phyloP scores from a whole-genome alignment of 2,113 vertebrate species.

The Pelmatolapia mariae region DNA sequence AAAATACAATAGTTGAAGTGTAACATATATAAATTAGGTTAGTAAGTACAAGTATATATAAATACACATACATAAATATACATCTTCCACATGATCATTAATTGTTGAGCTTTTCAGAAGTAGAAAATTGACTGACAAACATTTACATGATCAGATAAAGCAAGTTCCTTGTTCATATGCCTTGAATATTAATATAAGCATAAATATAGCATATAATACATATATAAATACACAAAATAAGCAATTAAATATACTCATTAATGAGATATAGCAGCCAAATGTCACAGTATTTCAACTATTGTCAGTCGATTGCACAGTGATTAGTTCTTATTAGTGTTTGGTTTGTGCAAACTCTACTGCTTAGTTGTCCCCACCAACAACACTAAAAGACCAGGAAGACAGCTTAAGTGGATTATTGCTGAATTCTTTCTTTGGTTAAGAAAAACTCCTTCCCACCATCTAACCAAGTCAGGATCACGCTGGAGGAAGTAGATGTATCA shows the following conservation, averaged over 20 bases:
- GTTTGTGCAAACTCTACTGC: background rate
- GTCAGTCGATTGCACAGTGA: background rate
- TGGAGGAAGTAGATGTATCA: background rate
- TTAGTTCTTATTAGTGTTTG: background rate
- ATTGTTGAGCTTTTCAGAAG: background rate
- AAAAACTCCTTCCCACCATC: background rate
- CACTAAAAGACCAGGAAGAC: background rate
- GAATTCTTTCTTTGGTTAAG: background rate
- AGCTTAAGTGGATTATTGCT: background rate
- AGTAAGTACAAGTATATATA: background rate
- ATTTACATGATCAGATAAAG: background rate
- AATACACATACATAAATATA: background rate
- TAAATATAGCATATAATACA: background rate
- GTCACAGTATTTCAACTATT: background rate
- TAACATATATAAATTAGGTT: background rate
- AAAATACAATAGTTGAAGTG: background rate
- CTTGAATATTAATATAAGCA: background rate
- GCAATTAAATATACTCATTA: background rate
- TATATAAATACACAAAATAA: background rate
- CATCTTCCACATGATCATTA: background rate
- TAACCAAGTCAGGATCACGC: background rate
- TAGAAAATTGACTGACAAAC: background rate
- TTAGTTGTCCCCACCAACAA: background rate
- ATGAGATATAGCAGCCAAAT: background rate
- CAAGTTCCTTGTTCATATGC: background rate